phyloP scores from a whole-genome alignment of 1,140 invertebrate genomes.

The Zaprionus capensis region DNA sequence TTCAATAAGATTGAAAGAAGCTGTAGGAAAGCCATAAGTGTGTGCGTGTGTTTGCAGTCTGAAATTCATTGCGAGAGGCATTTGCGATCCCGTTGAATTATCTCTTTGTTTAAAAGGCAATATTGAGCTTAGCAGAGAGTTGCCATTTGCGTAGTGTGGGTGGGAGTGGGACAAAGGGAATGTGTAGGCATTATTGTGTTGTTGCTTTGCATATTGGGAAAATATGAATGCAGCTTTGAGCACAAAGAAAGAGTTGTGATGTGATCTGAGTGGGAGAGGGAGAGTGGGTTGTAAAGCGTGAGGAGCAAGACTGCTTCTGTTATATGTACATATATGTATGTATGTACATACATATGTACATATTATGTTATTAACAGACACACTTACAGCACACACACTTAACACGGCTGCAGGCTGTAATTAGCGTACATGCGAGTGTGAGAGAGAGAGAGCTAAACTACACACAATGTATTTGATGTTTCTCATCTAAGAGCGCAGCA shows the following conservation, averaged over 20 bases:
- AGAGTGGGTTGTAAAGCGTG: background rate
- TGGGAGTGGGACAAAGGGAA: background rate
- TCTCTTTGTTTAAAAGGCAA: background rate
- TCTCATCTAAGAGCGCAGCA: too few relatives aligned
- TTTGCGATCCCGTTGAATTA: background rate
- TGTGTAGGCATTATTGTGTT: background rate
- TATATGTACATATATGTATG: too few relatives aligned
- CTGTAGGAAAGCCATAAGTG: background rate
- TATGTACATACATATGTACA: background rate
- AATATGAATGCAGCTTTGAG: background rate
- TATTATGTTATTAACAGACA: too few relatives aligned
- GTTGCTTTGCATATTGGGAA: background rate
- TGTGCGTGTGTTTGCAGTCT: background rate
- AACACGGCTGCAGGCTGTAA: background rate
- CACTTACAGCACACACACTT: background rate
- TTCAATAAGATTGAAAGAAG: background rate
- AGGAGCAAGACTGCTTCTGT: background rate
- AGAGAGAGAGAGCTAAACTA: too few relatives aligned
- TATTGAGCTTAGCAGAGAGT: background rate
- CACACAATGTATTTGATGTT: too few relatives aligned
- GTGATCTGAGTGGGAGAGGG: background rate
- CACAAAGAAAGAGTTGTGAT: background rate
- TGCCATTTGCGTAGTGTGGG: background rate
- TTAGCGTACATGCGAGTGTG: background rate
- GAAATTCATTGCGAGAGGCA: background rate